Percentiles rank a stretch among this genome's conserved stretches.
phyloP scores from a whole-genome alignment of 2,888 invertebrate species.

The Drosophila tanythrix region DNA sequence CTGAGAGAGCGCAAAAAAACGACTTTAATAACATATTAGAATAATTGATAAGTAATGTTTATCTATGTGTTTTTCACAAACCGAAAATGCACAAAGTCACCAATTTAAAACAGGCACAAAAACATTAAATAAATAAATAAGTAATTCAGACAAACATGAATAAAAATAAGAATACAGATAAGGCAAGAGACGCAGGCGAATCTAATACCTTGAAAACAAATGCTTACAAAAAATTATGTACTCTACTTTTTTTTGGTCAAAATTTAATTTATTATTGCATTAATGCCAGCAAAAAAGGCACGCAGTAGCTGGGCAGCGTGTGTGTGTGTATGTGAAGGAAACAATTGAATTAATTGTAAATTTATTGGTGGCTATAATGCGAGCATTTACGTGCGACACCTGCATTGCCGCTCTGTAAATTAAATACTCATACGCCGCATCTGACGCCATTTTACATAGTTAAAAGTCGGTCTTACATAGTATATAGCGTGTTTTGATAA shows the following conservation, averaged over 20 bases:
- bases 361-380: constrained; percentile 41
- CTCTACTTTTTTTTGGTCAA: constrained; percentile 21
- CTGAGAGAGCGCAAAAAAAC: too few species aligned
- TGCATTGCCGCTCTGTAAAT: background rate
- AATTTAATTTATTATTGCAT: constrained; percentile 41
- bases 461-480: background rate
- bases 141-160: background rate
- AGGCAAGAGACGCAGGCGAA: too few species aligned
- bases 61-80: background rate
- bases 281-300: constrained; percentile 25
- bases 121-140: constrained; percentile 35
- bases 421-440: constrained; percentile 10
- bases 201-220: too few species aligned
- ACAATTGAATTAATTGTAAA: constrained; percentile 53
- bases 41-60: background rate
- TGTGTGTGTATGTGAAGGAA: constrained; percentile 8
- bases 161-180: constrained; percentile 10
- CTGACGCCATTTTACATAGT: background rate
- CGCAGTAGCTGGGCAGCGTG: background rate
- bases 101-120: background rate
- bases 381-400: constrained; percentile 36
- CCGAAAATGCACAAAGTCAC: too few species aligned
- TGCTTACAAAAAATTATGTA: constrained; percentile 13
- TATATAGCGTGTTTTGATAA: background rate
- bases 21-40: too few species aligned